Evolutionary conservation across 2,797 vertebrate genomes (phyloP).

Genomic region (Miichthys miiuy): DNA sequence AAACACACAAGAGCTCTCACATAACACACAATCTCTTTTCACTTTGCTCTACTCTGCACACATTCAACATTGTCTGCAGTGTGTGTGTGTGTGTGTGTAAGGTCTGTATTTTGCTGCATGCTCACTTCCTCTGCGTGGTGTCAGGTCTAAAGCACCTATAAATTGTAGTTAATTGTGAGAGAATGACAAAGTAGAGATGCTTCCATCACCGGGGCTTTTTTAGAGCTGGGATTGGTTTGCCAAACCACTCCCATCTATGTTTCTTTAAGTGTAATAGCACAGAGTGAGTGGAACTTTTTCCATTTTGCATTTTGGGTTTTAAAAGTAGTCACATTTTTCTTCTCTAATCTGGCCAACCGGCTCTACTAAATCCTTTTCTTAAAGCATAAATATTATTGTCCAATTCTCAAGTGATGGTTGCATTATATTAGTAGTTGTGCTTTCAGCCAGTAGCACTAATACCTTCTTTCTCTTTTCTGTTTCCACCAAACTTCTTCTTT

Average conservation of each 20-base stretch:
- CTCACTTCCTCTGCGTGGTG: constrained; percentile 20
- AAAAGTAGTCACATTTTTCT: background rate
- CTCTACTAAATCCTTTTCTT: background rate
- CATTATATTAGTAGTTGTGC: background rate
- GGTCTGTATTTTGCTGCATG: background rate
- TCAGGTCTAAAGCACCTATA: constrained; percentile 11
- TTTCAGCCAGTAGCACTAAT: constrained; percentile 60
- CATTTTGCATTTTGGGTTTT: background rate
- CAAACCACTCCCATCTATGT: background rate
- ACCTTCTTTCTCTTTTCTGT: constrained; percentile 57
- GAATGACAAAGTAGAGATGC: constrained; percentile 14
- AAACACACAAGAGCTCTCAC: background rate
- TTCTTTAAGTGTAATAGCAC: background rate
- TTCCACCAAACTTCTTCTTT: constrained; percentile 31
- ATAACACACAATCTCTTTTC: background rate
- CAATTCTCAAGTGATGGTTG: constrained; percentile 39
- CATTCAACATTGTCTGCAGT: background rate
- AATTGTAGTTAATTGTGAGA: constrained; percentile 12
- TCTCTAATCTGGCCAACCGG: constrained; percentile 9
- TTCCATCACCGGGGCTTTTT: constrained; percentile 37
- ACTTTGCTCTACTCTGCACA: constrained; percentile 2
- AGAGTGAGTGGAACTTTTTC: background rate
- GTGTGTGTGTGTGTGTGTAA: background rate
- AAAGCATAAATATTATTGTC: background rate
- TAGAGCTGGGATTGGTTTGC: background rate